Conservation (phyloP, 1,140 invertebrate genomes). For the Apis florea region DNA sequence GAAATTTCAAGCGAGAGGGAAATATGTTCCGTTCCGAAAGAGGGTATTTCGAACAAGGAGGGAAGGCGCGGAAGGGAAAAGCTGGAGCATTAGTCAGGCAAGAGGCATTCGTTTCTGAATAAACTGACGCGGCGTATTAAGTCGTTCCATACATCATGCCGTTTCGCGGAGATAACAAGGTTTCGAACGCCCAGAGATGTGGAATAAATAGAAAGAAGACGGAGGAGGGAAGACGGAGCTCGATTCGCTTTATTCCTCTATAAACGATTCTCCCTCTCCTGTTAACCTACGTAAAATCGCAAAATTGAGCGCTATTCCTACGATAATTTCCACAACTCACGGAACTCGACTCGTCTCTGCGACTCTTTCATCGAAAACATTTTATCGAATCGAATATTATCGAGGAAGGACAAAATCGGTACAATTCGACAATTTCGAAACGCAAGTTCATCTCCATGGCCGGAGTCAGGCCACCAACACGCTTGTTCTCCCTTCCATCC, state of each 20-base stretch:
- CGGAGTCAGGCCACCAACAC: neutral
- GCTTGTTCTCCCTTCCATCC: neutral
- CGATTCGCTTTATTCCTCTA: slow-evolving; percentile 14
- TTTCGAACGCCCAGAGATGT: neutral
- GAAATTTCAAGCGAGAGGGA: neutral
- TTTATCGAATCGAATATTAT: too few relatives aligned
- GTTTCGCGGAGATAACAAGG: slow-evolving; percentile 18
- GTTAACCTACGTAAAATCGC: slow-evolving; percentile 8
- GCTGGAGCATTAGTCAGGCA: slow-evolving; percentile 1
- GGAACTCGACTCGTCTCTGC: neutral
- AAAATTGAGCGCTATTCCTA: neutral
- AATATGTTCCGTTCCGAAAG: too few relatives aligned
- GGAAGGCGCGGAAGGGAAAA: neutral
- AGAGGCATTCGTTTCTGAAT: neutral
- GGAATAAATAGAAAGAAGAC: slow-evolving; percentile 25
- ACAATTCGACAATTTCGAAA: slow-evolving; percentile 4
- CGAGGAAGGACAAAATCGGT: too few relatives aligned
- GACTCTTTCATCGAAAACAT: too few relatives aligned
- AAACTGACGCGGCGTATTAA: slow-evolving; percentile 16
- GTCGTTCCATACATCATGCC: slow-evolving; percentile 8
- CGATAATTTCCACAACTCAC: too few relatives aligned
- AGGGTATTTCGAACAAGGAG: neutral
- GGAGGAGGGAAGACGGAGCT: neutral
- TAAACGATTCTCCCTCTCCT: slow-evolving; percentile 11
- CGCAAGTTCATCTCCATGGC: neutral